Conservation (phyloP, 1,140 invertebrate genomes). For the Nautilus pompilius region DNA sequence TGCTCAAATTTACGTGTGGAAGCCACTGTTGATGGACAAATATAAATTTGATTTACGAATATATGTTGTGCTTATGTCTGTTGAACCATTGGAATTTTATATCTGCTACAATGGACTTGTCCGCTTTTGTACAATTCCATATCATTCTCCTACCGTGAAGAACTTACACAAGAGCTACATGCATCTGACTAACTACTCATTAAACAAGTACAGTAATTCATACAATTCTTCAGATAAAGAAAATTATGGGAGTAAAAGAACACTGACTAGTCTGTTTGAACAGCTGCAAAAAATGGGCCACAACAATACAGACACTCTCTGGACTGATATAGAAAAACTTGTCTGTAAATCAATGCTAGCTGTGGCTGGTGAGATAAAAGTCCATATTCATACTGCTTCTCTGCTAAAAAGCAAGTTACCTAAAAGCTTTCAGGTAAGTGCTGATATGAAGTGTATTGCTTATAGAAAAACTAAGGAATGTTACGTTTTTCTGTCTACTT, state of each 20-base stretch:
- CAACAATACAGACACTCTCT: slow-evolving; percentile 48
- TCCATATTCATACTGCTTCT: slow-evolving; percentile 47
- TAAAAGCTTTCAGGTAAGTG: slow-evolving; percentile 57
- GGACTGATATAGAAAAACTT: slow-evolving; percentile 55
- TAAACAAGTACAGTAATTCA: slow-evolving; percentile 56
- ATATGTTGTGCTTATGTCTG: slow-evolving; percentile 56
- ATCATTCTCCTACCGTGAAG: slow-evolving; percentile 47
- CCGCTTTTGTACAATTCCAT: slow-evolving; percentile 57
- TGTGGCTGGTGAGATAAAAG: slow-evolving; percentile 57
- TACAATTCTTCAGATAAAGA: slow-evolving; percentile 56
- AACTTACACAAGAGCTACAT: slow-evolving; percentile 57
- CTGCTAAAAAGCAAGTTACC: slow-evolving; percentile 46
- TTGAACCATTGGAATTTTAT: slow-evolving; percentile 59
- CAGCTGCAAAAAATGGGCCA: slow-evolving; percentile 50
- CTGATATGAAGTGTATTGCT: no score
- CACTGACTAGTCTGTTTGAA: slow-evolving; percentile 55
- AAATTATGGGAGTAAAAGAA: slow-evolving; percentile 57
- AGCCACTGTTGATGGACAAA: slow-evolving; percentile 57
- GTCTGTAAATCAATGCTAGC: slow-evolving; percentile 60
- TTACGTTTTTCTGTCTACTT: no score
- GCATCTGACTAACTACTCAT: slow-evolving; percentile 60
- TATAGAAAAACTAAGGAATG: background rate
- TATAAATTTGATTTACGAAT: slow-evolving; percentile 60
- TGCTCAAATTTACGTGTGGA: slow-evolving; percentile 57
- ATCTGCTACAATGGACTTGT: slow-evolving; percentile 58